Evolutionary conservation across 2,113 vertebrate genomes (phyloP).

Genomic region (Maccullochella peelii): DNA sequence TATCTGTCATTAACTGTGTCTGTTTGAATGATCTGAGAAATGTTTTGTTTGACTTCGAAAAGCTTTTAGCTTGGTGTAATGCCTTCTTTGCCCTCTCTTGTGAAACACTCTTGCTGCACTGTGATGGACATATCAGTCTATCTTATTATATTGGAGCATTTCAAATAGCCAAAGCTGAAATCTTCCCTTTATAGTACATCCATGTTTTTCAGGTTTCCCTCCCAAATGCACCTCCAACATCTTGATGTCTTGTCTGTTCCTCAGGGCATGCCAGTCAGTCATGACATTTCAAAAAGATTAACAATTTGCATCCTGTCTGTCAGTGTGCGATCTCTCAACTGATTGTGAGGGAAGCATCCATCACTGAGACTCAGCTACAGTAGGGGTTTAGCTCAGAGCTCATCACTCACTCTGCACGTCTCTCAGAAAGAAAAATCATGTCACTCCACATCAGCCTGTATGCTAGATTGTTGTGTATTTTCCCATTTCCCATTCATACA

Average conservation of each 20-base stretch:
- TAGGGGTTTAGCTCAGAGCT: constrained; percentile 36
- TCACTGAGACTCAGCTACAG: constrained; percentile 49
- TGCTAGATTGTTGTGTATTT: not conserved
- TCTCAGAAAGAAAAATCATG: constrained; percentile 1
- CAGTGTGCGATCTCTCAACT: constrained; percentile 49
- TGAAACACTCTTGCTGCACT: not conserved
- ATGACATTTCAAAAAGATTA: constrained; percentile 70
- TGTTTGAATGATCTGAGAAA: constrained; percentile 36
- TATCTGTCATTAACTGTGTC: constrained; percentile 29
- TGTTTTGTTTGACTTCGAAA: constrained; percentile 18
- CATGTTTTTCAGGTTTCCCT: not conserved
- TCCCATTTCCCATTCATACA: too few species aligned
- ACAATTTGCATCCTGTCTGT: constrained; percentile 66
- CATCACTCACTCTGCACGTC: constrained; percentile 28
- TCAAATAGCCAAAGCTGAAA: constrained; percentile 3
- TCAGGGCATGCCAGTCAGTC: constrained; percentile 35
- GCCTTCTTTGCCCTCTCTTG: not conserved
- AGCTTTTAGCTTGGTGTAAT: constrained; percentile 27
- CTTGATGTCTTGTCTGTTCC: constrained; percentile 40
- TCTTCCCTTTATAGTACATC: constrained; percentile 6
- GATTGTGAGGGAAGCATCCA: constrained; percentile 58
- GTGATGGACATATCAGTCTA: constrained; percentile 23
- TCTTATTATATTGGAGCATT: constrained; percentile 2
- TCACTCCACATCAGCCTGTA: not conserved
- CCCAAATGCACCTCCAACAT: constrained; percentile 6